Evolutionary conservation across 2,797 vertebrate genomes (phyloP), one percentile per base, ranked within the genome.

Genomic region (Borostomias antarcticus): DNA sequence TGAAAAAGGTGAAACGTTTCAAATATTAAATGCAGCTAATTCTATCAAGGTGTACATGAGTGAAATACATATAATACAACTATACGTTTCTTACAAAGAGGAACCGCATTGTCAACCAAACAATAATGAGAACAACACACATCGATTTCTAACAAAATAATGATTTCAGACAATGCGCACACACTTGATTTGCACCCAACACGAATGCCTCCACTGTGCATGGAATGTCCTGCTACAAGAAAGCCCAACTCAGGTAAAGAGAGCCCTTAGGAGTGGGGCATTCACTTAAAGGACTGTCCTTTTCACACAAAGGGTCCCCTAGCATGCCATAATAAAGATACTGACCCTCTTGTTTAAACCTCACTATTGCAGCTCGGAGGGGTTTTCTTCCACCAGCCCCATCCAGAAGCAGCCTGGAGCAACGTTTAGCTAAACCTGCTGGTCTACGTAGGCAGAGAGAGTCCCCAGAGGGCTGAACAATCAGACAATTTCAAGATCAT

Each of bases 401-500:
- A 84, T 84, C 68, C 84, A 84, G 83, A 78, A 77, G 80, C 77
- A 82, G 88, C 90, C 89, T 73, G 72, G 87, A 94, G 94, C 94
- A 89, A 93, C 93, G 90, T 92, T 96, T 95, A 94, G 90, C 92
- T 90, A 87, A 94, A 95, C 93, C 84, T 86, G 90, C 84, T 89
- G 91, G 92, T 79, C 64, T 92, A 89, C 86, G 90, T 84, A 87
- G 90, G 85, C 89, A 92, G 91, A 74, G 87, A 91, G 89, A 85
- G 88, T 95, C 96, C 93, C 94, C 82, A 85, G 93, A 94, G 95
- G 94, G 91, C 90, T 92, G 92, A 93, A 94, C 95, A 96, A 96
- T 96, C 96, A 95, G 94, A 96, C 95, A 94, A 93, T 95, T 97
- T 96, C 95, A 96, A 96, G 95, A 98, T 97, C 95, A 95, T 86